A percentile compares a stretch with the other conserved stretches of the same genome.
Conservation (phyloP, 2,113 vertebrate species). For the Elephas maximus region DNA sequence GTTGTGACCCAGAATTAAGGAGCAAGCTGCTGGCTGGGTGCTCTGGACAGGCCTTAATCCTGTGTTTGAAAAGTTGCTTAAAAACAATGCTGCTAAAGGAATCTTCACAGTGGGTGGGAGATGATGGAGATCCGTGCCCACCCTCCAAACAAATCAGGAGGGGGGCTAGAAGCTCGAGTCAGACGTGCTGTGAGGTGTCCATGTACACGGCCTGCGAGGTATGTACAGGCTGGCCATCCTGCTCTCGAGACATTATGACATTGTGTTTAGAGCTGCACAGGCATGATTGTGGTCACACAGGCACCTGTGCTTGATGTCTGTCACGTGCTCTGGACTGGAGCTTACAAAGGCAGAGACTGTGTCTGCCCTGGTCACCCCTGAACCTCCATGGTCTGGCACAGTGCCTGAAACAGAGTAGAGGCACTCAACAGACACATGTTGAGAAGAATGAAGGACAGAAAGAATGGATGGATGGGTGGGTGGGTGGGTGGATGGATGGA, state of each 20-base stretch:
- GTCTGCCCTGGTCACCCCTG: no score
- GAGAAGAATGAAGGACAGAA: not conserved
- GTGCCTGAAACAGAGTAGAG: not conserved
- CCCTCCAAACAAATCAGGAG: conserved; percentile 31
- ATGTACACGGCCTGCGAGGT: accelerated
- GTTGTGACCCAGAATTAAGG: conserved; percentile 1
- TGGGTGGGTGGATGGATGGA: not conserved
- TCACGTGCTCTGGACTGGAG: not conserved
- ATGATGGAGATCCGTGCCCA: conserved; percentile 50
- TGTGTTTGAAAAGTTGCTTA: conserved; percentile 77
- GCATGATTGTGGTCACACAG: not conserved
- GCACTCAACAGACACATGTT: not conserved
- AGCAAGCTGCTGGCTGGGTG: conserved; percentile 43
- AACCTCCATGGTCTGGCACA: not conserved
- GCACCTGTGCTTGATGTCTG: accelerated
- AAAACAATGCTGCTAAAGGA: conserved; percentile 72
- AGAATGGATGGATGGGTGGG: no score
- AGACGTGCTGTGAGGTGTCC: not conserved
- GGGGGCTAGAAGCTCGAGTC: not conserved
- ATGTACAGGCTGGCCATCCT: not conserved
- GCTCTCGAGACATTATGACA: not conserved
- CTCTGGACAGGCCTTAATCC: conserved; percentile 66
- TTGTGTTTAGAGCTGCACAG: not conserved
- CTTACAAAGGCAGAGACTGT: not conserved
- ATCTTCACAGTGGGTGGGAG: conserved; percentile 65